phyloP scores from a whole-genome alignment of 2,888 invertebrate genomes.

The Microctonus aethiopoides region DNA sequence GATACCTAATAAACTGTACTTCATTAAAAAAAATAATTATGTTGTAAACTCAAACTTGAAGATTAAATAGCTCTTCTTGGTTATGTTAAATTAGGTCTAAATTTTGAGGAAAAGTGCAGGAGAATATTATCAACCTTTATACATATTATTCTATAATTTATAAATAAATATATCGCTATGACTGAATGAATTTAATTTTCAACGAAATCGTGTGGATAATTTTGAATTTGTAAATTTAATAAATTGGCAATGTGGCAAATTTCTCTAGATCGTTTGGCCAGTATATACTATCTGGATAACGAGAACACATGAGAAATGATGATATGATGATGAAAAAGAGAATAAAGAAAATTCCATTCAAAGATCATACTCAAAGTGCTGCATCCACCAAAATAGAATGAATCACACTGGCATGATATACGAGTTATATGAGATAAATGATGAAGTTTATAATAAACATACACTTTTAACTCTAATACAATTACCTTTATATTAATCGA shows the following conservation, averaged over 20 bases:
- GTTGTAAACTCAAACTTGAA: no score
- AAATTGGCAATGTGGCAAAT: no score
- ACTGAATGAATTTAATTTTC: no score
- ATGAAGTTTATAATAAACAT: background rate
- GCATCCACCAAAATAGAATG: slow-evolving; percentile 40
- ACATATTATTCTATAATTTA: no score
- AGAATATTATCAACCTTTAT: no score
- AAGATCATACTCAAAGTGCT: background rate
- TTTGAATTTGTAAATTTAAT: no score
- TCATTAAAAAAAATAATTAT: no score
- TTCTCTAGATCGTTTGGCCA: slow-evolving; percentile 47
- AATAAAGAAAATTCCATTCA: background rate
- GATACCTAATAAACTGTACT: background rate
- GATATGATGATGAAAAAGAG: slow-evolving; percentile 35
- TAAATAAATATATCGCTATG: no score
- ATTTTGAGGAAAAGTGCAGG: no score
- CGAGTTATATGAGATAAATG: background rate
- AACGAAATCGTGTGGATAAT: no score
- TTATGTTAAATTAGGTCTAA: no score
- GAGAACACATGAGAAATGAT: slow-evolving; percentile 10
- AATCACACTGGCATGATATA: slow-evolving; percentile 34
- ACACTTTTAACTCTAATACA: background rate
- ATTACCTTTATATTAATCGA: background rate
- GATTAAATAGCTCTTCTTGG: no score
- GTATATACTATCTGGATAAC: slow-evolving; percentile 32